phyloP scores from a whole-genome alignment of 2,797 vertebrate species.

The Botia kubotai region DNA sequence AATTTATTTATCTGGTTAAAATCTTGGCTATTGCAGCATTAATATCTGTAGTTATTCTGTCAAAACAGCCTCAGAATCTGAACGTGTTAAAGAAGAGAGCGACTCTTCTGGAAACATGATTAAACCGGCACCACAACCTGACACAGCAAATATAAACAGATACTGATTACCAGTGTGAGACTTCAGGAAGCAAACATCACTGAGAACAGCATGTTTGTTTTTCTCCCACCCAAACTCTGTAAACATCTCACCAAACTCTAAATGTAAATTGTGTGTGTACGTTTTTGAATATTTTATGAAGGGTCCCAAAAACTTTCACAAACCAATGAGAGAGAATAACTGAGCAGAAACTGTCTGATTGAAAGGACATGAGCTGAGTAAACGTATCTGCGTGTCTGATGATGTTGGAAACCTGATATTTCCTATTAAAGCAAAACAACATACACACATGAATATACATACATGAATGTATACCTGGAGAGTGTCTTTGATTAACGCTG shows the following conservation, averaged over 20 bases:
- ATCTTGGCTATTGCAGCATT: neutral
- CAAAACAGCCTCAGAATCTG: neutral
- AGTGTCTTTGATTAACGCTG: no score
- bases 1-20: neutral
- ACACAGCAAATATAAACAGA: slow-evolving; percentile 8
- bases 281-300: neutral
- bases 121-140: neutral
- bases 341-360: neutral
- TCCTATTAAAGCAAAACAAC: no score
- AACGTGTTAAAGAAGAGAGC: neutral
- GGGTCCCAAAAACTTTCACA: slow-evolving; percentile 2
- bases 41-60: neutral
- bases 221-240: no score
- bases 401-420: no score
- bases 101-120: no score
- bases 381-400: no score
- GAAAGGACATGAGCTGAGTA: neutral
- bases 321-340: slow-evolving; percentile 9
- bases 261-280: slow-evolving; percentile 9
- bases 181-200: slow-evolving; percentile 28
- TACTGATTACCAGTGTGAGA: neutral
- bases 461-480: no score
- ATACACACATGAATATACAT: no score
- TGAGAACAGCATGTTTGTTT: slow-evolving; percentile 7
- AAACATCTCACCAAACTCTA: neutral